A percentile compares a stretch with the other conserved stretches of the same genome.
Conservation (phyloP, 1,140 invertebrate species). For the Gyrodactylus bullatarudis region DNA sequence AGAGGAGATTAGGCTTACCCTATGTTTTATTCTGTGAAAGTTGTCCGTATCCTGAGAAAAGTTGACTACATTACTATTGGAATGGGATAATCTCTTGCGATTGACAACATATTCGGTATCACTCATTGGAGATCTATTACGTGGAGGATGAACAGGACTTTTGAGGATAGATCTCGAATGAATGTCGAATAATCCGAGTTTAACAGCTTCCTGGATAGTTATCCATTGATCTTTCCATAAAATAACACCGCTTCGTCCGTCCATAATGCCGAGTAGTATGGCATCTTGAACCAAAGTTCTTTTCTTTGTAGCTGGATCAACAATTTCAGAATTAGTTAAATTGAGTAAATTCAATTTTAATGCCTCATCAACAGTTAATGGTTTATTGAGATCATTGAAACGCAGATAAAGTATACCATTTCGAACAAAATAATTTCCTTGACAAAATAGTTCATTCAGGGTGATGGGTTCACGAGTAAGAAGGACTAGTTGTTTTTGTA, state of each 20-base stretch:
- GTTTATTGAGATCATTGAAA: not conserved
- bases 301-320: not conserved
- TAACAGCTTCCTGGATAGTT: not conserved
- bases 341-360: not conserved
- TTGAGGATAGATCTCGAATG: not conserved
- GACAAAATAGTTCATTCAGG: not conserved
- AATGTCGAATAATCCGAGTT: not conserved
- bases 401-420: not conserved
- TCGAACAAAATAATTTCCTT: not conserved
- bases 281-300: not conserved
- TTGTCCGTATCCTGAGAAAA: too few species aligned
- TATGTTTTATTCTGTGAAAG: too few species aligned
- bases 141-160: not conserved
- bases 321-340: not conserved
- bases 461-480: not conserved
- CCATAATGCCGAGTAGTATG: not conserved
- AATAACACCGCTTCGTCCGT: not conserved
- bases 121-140: not conserved
- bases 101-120: not conserved
- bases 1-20: too few species aligned
- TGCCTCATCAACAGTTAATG: not conserved
- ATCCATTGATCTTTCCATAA: not conserved
- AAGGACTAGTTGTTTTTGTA: not conserved
- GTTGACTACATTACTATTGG: too few species aligned
- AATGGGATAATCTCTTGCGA: too few species aligned